Percentiles rank a stretch among this genome's conserved stretches.
Evolutionary conservation across 2,797 vertebrate genomes (phyloP).

Genomic region (Harpagifer antarcticus): DNA sequence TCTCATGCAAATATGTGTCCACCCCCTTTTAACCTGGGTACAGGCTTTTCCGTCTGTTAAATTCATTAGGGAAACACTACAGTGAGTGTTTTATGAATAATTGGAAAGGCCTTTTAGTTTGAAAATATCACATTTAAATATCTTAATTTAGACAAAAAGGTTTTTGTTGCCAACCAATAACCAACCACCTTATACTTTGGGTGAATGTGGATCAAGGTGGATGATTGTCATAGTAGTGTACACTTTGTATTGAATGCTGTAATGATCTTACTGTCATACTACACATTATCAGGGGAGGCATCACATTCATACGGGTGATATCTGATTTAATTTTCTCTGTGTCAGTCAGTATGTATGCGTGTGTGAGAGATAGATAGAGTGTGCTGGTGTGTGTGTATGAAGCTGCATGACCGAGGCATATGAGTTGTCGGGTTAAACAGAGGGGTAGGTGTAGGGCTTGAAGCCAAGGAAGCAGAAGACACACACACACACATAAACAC

Average conservation of each 20-base stretch:
- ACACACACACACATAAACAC: conserved; percentile 23
- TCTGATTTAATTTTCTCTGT: conserved; percentile 28
- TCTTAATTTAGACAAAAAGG: conserved; percentile 5
- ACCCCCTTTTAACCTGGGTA: conserved; percentile 18
- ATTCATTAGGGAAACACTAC: not conserved
- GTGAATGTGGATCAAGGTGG: not conserved
- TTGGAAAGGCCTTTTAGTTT: not conserved
- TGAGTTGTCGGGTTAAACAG: conserved; percentile 44
- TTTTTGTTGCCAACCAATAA: conserved; percentile 4
- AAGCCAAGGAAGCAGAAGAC: conserved; percentile 34
- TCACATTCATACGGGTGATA: conserved; percentile 15
- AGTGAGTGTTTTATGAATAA: conserved; percentile 15
- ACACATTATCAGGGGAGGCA: conserved; percentile 14
- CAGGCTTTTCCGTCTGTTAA: conserved; percentile 6
- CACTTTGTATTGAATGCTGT: conserved; percentile 7
- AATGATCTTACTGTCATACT: conserved; percentile 4
- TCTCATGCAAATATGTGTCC: conserved; percentile 36
- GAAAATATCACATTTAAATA: conserved; percentile 11
- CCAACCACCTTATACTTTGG: not conserved
- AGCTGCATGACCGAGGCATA: conserved; percentile 18
- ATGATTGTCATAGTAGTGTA: not conserved
- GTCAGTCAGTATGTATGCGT: conserved; percentile 9
- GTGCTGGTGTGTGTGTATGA: conserved; percentile 5
- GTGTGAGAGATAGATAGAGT: not conserved
- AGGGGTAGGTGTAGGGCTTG: conserved; percentile 31